Conservation (phyloP, 2,113 vertebrate species). For the Fulmarus glacialis region DNA sequence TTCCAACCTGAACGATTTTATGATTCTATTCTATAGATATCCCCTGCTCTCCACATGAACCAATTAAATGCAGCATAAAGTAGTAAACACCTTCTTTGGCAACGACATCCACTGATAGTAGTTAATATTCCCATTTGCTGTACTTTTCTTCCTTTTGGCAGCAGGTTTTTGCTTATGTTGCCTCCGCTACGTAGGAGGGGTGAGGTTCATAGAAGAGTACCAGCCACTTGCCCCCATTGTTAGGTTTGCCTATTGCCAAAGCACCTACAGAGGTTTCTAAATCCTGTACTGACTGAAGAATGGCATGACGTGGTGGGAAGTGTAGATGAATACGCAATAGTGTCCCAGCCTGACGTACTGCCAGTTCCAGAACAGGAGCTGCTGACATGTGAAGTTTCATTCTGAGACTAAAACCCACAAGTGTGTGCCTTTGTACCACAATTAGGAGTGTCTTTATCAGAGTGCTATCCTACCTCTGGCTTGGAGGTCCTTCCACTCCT, state of each 20-base stretch:
- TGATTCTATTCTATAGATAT: too few species aligned
- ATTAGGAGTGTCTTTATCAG: not conserved
- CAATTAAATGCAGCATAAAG: not conserved
- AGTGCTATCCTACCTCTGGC: not conserved
- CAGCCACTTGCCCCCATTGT: not conserved
- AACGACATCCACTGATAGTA: not conserved
- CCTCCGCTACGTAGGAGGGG: not conserved
- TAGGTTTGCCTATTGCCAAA: not conserved
- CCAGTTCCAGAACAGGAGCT: not conserved
- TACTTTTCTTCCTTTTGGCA: not conserved
- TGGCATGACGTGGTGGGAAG: rapidly evolving
- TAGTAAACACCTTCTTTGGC: not conserved
- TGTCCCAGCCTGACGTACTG: not conserved
- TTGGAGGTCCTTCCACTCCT: not conserved
- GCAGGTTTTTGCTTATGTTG: not conserved
- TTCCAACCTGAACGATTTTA: too few species aligned
- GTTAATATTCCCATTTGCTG: not conserved
- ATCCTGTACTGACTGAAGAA: not conserved
- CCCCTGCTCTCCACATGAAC: not conserved
- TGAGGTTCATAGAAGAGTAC: not conserved
- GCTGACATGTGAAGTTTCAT: not conserved
- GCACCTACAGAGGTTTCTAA: not conserved
- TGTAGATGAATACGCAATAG: not conserved
- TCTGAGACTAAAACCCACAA: not conserved
- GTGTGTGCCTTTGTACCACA: not conserved